Evolutionary conservation across 2,113 vertebrate species (phyloP).

Genomic region (Caloenas nicobarica): DNA sequence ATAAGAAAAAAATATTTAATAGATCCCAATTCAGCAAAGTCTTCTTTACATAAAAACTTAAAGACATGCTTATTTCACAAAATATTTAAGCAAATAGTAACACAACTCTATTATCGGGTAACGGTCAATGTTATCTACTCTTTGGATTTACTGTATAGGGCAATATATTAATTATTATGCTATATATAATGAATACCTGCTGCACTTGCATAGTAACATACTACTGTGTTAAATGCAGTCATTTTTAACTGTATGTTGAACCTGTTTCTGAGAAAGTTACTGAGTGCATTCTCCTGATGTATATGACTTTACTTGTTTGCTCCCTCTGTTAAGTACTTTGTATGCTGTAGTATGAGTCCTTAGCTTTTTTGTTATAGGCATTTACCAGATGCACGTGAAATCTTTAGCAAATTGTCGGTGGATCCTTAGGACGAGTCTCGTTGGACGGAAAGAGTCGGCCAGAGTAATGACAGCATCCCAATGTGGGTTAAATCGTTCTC

Average conservation of each 20-base stretch:
- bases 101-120: neutral
- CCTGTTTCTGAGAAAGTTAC: neutral
- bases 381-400: neutral
- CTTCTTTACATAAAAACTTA: neutral
- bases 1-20: neutral
- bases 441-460: no score
- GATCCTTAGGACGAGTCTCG: no score
- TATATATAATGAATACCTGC: neutral
- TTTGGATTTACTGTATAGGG: neutral
- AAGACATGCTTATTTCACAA: neutral
- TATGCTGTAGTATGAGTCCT: neutral
- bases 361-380: neutral
- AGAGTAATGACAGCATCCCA: no score
- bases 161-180: neutral
- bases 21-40: neutral
- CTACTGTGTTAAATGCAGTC: neutral
- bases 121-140: neutral
- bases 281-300: neutral
- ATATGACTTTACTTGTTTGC: neutral
- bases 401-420: neutral
- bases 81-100: neutral
- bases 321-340: neutral
- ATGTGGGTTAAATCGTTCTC: no score
- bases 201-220: neutral
- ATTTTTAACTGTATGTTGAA: neutral